These are phyloP conservation scores for Colossoma macropomum DNA, from an alignment of 2,113 vertebrate species.

Conservation along the genomic window DNA sequence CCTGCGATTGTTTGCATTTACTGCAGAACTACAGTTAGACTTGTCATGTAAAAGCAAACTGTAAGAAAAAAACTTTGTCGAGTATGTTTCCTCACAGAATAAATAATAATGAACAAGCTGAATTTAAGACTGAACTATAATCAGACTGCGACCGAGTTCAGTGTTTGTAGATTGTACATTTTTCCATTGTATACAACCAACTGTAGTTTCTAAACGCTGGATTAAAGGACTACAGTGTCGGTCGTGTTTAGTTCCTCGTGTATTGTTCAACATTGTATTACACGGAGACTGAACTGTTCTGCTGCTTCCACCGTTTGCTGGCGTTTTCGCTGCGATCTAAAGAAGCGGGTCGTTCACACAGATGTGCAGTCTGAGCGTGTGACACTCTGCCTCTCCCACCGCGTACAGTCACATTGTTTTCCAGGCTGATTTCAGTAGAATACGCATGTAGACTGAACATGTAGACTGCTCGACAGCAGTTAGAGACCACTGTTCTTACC, in stretches of 20 bases:
- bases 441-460: no score
- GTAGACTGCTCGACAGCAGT: background rate
- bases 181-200: background rate
- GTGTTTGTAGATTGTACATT: background rate
- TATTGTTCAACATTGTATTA: background rate
- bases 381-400: background rate
- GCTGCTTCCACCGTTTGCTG: background rate
- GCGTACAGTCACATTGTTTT: constrained; percentile 7
- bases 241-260: background rate
- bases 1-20: background rate
- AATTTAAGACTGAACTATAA: background rate
- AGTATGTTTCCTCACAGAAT: background rate
- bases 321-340: background rate
- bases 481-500: background rate
- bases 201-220: background rate
- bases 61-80: background rate
- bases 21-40: background rate
- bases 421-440: background rate
- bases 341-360: background rate
- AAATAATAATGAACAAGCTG: background rate
- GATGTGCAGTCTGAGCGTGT: background rate
- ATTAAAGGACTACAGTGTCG: background rate
- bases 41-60: background rate
- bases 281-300: background rate
- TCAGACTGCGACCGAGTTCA: background rate